These are phyloP conservation scores for Lampris incognitus DNA, from an alignment of 2,113 vertebrate genomes.

Conservation along the genomic window DNA sequence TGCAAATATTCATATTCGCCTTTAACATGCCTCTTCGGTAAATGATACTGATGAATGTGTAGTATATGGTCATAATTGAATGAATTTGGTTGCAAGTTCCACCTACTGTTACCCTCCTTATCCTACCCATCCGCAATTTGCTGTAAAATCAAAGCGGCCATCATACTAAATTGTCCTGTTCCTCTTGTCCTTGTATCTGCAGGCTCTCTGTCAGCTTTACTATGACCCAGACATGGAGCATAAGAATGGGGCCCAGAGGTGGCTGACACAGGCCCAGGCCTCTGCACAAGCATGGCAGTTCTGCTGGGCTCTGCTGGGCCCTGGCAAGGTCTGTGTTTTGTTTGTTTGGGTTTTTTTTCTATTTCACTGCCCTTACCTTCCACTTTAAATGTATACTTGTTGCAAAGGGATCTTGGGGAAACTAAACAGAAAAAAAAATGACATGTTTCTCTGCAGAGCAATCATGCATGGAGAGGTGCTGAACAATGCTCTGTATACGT, in stretches of 20 bases:
- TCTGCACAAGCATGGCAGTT: conserved; percentile 97
- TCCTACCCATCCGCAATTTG: not conserved
- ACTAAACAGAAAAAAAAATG: too few relatives aligned
- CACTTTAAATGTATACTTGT: too few relatives aligned
- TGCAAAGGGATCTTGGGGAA: not conserved
- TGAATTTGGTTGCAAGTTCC: not conserved
- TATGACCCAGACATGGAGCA: conserved; percentile 96
- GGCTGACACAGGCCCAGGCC: conserved; percentile 95
- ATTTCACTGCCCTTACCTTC: not conserved
- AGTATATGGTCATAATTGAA: not conserved
- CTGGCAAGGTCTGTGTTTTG: conserved; percentile 84
- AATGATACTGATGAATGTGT: not conserved
- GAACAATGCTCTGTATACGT: not conserved
- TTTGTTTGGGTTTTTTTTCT: not conserved
- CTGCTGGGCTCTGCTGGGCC: conserved; percentile 92
- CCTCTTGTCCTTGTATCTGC: conserved; percentile 3
- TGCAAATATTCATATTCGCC: not conserved
- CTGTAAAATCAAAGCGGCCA: not conserved
- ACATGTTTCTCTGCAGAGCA: too few relatives aligned
- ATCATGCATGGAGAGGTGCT: not conserved
- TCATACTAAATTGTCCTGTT: not conserved
- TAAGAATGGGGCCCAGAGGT: conserved; percentile 97
- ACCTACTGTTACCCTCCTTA: too few relatives aligned
- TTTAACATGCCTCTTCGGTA: too few relatives aligned
- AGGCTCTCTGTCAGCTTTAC: conserved; percentile 98